Percentiles rank a stretch among this genome's conserved stretches.
phyloP scores from a whole-genome alignment of 2,888 invertebrate genomes.

The Leptinotarsa rubiginosa region DNA sequence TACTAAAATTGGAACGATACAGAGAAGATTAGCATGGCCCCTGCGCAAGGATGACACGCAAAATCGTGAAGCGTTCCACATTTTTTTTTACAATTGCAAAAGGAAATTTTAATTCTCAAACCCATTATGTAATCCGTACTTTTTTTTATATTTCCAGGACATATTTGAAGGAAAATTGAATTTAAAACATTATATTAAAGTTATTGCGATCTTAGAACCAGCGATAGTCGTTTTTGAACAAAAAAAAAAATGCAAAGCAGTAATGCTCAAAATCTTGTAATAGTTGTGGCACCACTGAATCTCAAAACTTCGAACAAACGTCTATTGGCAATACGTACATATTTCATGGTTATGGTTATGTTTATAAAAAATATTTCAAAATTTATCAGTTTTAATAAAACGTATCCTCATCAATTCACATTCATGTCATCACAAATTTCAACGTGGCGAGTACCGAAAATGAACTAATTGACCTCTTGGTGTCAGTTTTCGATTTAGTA shows the following conservation, averaged over 20 bases:
- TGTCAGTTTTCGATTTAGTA: neutral
- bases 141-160: too few relatives aligned
- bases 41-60: conserved; percentile 94
- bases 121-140: too few relatives aligned
- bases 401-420: neutral
- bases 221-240: too few relatives aligned
- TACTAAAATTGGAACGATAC: conserved; percentile 92
- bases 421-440: neutral
- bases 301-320: too few relatives aligned
- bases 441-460: neutral
- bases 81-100: conserved; percentile 68
- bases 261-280: too few relatives aligned
- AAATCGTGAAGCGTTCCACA: conserved; percentile 91
- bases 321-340: too few relatives aligned
- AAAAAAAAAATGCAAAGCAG: too few relatives aligned
- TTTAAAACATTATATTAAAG: too few relatives aligned
- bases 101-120: too few relatives aligned
- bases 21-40: conserved; percentile 94
- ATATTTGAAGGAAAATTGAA: too few relatives aligned
- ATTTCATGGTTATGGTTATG: conserved; percentile 10
- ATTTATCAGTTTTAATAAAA: neutral
- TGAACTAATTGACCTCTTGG: neutral
- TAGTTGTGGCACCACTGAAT: too few relatives aligned
- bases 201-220: too few relatives aligned
- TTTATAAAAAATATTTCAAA: neutral